Base-by-base conservation (phyloP, 1,140 invertebrate species). In the Caenorhabditis brenneri region DNA sequence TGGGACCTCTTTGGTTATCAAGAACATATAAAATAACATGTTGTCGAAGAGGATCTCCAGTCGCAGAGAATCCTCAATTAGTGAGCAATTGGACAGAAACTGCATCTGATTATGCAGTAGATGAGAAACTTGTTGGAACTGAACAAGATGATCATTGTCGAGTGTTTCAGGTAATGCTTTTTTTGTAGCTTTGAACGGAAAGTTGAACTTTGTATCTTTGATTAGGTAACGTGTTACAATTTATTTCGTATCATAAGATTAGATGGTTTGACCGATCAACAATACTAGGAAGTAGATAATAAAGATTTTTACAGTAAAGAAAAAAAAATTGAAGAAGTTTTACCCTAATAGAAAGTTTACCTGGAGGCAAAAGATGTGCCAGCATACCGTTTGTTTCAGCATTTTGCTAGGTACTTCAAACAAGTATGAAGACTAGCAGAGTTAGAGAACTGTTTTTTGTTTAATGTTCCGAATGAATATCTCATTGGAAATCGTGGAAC, bases 91-190 rank as follows among this genome's bases (percentile, higher is more conserved):
- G 87, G 81, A 87, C 87, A 6, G 55, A 85, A 60, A 82, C 48
- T 29, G 79, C 88, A 24, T 80, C 84, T 12, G 85, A 87, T 65
- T 87, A 87, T 78, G 87, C 87, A 22, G 86, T 87, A 7, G 86
- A 87, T 69, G 86, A 87, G 79, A 60, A 58, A 27, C 79, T 80
- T 15, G 27, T 49, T 36, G 65, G 65, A 42, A 74, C 78, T 16
- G 84, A 65, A 39, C 48, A 80, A 51, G 82, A 84, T 51, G 87
- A 87, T 49, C 48, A 58, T 31, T 87, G 87, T 49, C 46, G 87
- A 33, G 80, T 84, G 15, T 85, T 85, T 49, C 81, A 85, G 84
- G 84, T 85, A 49, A n/a, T n/a, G n/a, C n/a, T n/a, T 80, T 4
- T 1, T n/a, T 39, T 58, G 31, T 33, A 15, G 5, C 48, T 69